Conservation (phyloP, 2,113 vertebrate genomes). For the Syrmaticus mikado region DNA sequence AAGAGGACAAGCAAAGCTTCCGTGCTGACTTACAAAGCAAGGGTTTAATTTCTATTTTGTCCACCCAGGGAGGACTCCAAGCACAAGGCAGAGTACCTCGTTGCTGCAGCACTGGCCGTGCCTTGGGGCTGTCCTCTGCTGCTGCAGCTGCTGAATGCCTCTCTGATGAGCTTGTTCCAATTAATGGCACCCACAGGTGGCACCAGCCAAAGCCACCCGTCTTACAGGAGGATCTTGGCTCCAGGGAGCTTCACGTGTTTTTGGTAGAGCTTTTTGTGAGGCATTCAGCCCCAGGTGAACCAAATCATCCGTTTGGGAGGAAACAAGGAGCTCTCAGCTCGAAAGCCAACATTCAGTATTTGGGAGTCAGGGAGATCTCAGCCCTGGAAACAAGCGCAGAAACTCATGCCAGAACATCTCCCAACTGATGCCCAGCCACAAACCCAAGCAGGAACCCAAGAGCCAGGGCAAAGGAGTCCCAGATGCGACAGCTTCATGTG, state of each 20-base stretch:
- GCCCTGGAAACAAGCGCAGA: background rate
- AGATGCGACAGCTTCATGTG: background rate
- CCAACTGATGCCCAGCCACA: background rate
- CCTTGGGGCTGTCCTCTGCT: slow-evolving; percentile 16
- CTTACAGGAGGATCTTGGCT: background rate
- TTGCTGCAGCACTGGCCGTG: background rate
- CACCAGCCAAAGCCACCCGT: background rate
- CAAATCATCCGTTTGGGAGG: background rate
- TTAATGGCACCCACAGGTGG: background rate
- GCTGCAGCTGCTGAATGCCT: background rate
- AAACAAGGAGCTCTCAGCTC: background rate
- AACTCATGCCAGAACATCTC: background rate
- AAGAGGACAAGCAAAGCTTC: background rate
- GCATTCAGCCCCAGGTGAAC: background rate
- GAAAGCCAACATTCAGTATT: slow-evolving; percentile 18
- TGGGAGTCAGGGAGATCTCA: background rate
- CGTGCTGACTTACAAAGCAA: background rate
- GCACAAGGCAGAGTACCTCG: background rate
- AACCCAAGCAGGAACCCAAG: background rate
- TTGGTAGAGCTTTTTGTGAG: background rate
- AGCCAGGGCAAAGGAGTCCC: background rate
- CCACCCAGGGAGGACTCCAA: background rate
- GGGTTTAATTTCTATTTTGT: background rate
- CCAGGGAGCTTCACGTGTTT: slow-evolving; percentile 6
- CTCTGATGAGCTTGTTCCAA: slow-evolving; percentile 22